Evolutionary conservation across 2,888 invertebrate species (phyloP), one percentile per base, ranked within the genome.

Genomic region (Agriopis aurantiaria): DNA sequence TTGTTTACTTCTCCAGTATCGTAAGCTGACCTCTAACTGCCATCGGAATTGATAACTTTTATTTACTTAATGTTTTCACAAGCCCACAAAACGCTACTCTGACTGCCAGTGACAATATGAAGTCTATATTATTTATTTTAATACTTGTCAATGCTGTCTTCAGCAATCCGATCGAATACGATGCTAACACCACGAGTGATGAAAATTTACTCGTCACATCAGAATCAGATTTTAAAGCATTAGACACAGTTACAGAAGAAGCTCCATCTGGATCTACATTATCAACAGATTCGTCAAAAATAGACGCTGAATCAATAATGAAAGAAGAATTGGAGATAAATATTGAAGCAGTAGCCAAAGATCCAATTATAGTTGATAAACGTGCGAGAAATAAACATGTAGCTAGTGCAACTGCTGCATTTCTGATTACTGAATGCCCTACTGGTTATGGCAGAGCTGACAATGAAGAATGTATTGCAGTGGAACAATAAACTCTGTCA

Each of bases 361-460:
- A 10, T 0, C 14, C 6, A 33, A 3, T 33, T 1, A 33, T 3
- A 33, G 23, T 33, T 3, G 23, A 33, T 33, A 23, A 23, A 9
- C 6, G 40, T 40, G 40, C 23, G 23, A 33, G 23, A 33, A 40
- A 9, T 40, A 52, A 4, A 10, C 9, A 8, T 12, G 57, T 43
- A 11, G 14, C 17, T 17, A 11, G 0, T 5, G 0, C 14, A 43
- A 9, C 0, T 45, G 14, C 57, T 11, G 43, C 45, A 2, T 57
- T 57, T 5, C 4, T 57, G n/a, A 41, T 43, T 14, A 10, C 0
- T 10, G 57, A 33, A 10, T 73, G 75, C 23, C 12, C 75, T 8
- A 69, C 73, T 48, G 70, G 72, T 8, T 65, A 59, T 12, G 70
- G 45, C 45, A 52, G 70, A 51, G 41, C 68, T 5, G 70, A 72